phyloP scores from a whole-genome alignment of 2,797 vertebrate genomes.

The Perodicticus potto region DNA sequence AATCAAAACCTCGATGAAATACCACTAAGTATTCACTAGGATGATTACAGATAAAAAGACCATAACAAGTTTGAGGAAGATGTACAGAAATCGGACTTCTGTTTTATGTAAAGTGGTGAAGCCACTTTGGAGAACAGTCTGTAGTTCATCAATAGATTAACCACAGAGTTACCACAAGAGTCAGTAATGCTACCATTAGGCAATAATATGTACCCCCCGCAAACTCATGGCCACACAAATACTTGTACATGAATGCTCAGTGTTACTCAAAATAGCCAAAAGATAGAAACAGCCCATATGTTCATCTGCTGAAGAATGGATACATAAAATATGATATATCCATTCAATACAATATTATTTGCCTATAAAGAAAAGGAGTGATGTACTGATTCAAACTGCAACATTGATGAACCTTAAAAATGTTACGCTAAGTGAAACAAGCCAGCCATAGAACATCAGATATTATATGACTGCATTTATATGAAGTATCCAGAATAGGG shows the following conservation, averaged over 20 bases:
- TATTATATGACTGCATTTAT: not conserved
- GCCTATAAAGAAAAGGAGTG: not conserved
- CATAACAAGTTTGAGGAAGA: not conserved
- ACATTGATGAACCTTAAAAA: not conserved
- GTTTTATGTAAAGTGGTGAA: not conserved
- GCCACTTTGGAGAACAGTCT: not conserved
- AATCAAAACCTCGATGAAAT: not conserved
- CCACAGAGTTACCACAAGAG: not conserved
- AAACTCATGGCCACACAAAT: not conserved
- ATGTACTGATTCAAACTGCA: not conserved
- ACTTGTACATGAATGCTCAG: not conserved
- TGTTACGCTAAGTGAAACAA: not conserved
- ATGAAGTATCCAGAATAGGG: not conserved
- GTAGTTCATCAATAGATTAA: accelerated
- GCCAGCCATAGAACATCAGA: not conserved
- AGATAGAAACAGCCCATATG: not conserved
- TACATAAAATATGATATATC: not conserved
- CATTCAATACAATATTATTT: not conserved
- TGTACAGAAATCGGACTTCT: not conserved
- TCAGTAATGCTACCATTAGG: not conserved
- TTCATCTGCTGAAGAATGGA: not conserved
- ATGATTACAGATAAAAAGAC: not conserved
- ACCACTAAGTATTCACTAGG: not conserved
- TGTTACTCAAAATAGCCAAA: not conserved
- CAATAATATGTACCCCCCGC: no score